Evolutionary conservation across 2,797 vertebrate genomes (phyloP), one percentile per base, ranked within the genome.

Genomic region (Syndactyla subalaris): DNA sequence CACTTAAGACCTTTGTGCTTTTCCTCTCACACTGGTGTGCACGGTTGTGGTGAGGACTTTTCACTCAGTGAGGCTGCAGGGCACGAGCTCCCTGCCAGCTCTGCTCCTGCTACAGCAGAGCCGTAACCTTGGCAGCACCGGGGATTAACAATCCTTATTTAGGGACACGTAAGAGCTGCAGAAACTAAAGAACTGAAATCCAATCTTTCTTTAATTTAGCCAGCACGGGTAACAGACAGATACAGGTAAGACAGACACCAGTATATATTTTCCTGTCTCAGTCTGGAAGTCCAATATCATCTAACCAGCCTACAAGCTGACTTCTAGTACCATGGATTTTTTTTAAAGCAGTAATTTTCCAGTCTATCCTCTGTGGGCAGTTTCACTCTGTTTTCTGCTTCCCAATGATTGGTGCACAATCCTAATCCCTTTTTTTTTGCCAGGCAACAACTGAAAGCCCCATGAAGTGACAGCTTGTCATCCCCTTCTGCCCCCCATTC

Each of bases 91-190:
- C 45, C 45, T 63, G 70, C 48, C 78, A 54, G 77, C 63, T 51
- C 49, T 2, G 1, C 72, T 27, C 49, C 62, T 34, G 88, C 63
- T 24, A 4, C 10, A 7, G 54, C 81, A 87, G 14, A 65, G 75
- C 46, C 0, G 0, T 46, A 41, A 54, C 73, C 43, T 46, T 43
- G 57, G 76, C 51, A 85, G 51, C 52, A 27, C 6, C 0, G 0
- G 39, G 51, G 22, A 70, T 59, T 54, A 85, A 46, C 0, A 0
- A 26, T 20, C 52, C 20, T 36, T 49, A 5, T 26, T 70, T 12
- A 73, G 59, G 52, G 21, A 43, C 55, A 43, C 0, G 1, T 5
- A 0, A 2, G 24, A 86, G 61, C 5, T 49, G 87, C 58, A 73
- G 46, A 81, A 45, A 75, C 49, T 72, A 36, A 54, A 84, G 62